phyloP scores from a whole-genome alignment of 2,797 vertebrate species.

The Esox lucius region DNA sequence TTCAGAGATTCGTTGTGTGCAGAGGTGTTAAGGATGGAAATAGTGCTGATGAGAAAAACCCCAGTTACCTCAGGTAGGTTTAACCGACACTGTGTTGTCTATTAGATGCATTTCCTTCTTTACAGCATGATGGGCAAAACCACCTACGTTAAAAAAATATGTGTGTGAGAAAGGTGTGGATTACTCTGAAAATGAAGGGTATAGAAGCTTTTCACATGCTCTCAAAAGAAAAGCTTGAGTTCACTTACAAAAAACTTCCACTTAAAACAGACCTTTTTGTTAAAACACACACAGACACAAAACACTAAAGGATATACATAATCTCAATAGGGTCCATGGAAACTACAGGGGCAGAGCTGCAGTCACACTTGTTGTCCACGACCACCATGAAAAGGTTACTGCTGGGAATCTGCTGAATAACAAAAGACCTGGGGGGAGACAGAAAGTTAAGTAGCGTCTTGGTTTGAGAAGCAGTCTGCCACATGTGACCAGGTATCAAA shows the following conservation, averaged over 20 bases:
- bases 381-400: constrained; percentile 99
- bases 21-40: constrained; percentile 68
- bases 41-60: background rate
- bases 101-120: background rate
- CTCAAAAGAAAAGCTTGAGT: background rate
- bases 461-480: too few relatives aligned
- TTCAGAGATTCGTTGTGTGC: constrained; percentile 99
- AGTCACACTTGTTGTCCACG: constrained; percentile 94
- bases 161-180: constrained; percentile 7
- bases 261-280: background rate
- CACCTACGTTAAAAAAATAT: background rate
- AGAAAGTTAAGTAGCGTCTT: background rate
- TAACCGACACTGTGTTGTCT: background rate
- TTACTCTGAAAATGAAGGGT: background rate
- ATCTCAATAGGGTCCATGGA: constrained; percentile 98
- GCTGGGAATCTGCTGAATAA: constrained; percentile 98
- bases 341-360: constrained; percentile 82
- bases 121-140: background rate
- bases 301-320: constrained; percentile 93
- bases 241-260: background rate
- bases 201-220: background rate
- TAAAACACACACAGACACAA: background rate
- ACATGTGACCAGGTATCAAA: too few relatives aligned
- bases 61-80: background rate
- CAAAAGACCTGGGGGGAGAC: constrained; percentile 85